Conservation (phyloP, 2,797 vertebrate species). For the Hydrophis major region DNA sequence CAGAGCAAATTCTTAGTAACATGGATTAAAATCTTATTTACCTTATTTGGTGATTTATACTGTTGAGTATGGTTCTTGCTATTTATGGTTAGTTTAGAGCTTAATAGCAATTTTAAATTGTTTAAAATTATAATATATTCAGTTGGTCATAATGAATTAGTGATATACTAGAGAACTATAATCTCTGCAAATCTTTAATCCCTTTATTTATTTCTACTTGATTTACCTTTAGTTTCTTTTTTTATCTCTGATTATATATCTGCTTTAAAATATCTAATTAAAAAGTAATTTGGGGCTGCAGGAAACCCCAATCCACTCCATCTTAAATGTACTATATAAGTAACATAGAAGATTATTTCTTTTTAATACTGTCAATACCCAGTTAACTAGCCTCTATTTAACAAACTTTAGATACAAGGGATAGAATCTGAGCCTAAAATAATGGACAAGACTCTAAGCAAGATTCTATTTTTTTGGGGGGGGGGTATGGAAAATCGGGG, state of each 20-base stretch:
- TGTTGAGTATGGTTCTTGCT: background rate
- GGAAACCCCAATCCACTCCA: background rate
- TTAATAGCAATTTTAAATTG: background rate
- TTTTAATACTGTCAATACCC: background rate
- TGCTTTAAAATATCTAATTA: background rate
- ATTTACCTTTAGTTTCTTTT: too few species aligned
- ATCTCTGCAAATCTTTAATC: background rate
- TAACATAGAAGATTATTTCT: background rate
- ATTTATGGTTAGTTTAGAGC: background rate
- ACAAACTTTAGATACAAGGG: background rate
- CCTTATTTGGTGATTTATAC: background rate
- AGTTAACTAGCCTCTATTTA: background rate
- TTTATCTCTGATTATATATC: background rate
- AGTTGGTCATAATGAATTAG: background rate
- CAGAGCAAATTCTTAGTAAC: background rate
- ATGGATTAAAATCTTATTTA: background rate
- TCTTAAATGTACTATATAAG: background rate
- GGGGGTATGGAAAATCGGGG: background rate
- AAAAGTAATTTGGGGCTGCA: background rate
- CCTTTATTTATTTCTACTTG: too few species aligned
- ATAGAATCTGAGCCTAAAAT: background rate
- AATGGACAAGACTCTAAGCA: background rate
- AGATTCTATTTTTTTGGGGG: background rate
- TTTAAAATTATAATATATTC: background rate
- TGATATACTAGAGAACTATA: background rate